Evolutionary conservation across 2,113 vertebrate species (phyloP), one percentile per base, ranked within the genome.

Genomic region (Physeter macrocephalus): DNA sequence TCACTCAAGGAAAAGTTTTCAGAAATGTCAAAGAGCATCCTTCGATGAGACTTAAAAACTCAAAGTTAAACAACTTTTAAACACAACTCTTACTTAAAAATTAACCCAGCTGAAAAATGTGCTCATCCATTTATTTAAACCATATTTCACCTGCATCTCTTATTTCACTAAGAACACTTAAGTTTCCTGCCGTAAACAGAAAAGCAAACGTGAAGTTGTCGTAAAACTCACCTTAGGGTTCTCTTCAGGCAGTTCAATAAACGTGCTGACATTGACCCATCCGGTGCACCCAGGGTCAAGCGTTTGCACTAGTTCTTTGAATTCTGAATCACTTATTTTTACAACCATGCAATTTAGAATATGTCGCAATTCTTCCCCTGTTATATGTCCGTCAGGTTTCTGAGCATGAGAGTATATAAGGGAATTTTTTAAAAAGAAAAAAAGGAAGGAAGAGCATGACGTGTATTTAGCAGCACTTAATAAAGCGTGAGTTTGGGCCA

Each of bases 231-330:
- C 96, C 91, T 90, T 3, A 8, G 41, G 69, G 64, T 66, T 82
- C 46, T 97, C 97, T 80, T 98, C 75, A 41, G 98, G 93, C 10
- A 97, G 93, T 3, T 97, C 80, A 34, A 97, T 74, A 61, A 98
- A 67, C 15, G 67, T 49, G 41, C 61, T 61, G 67, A 92, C 75
- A 6, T n/a, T 88, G 41, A 99, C 78, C 27, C 95, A 11, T 0
- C 97, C 97, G 0, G 78, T 96, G 86, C 97, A 77, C 39, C 97
- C 82, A 3, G 98, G 98, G 96, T 99, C 98, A 41, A 98, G 98
- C 0, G 75, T 52, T 13, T 94, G 96, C 93, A 97, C 97, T 74
- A 99, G 93, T 41, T 99, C 97, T 77, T 93, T 97, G 92, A 99
- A 98, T 36, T 98, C 97, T 2, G 94, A 86, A 41, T 98, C 97